Evolutionary conservation across 2,888 invertebrate species (phyloP), one percentile per base, ranked within the genome.

Genomic region (Ormyrus thymus): DNA sequence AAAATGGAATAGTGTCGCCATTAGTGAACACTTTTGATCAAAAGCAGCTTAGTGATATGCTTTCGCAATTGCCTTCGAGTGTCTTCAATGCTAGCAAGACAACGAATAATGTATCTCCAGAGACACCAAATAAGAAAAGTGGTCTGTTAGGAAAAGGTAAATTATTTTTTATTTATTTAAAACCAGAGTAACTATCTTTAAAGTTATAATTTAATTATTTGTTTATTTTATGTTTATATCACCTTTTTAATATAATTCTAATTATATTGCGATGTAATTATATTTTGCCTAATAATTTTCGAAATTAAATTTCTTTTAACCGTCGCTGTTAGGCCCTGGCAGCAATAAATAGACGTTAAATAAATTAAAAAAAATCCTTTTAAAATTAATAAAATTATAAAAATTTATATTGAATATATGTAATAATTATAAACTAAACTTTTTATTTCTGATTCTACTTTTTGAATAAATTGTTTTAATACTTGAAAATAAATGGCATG

Each of bases 41-140:
- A 3, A 90, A 91, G 70, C 91, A 91, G 62, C 83, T 92, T 55
- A 89, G 87, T 51, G 91, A 92, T 64, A 90, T 92, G 80, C 83
- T 92, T 0, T 87, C 90, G 1, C 90, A 91, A 71, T 85, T 92
- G 76, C 92, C 92, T 5, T 81, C n/a, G n/a, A 73, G 68, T 61
- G 69, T 79, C 48, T 10, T 45, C 1, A 83, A 69, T 48, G 77
- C 79, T 8, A 88, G 83, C 66, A 89, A 86, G 79, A 76, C 82
- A 68, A 78, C 73, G 2, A 87, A 84, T 68, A 78, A 69, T 80
- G 65, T 75, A n/a, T 85, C 87, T 13, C 85, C 87, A 0, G 89
- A 90, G 55, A 86, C 85, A 2, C 85, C 86, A 3, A 86, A 83
- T 69, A 90, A 89, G 79, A 86, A 87, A 72, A 83, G 88, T 10